Percentiles rank a stretch among this genome's conserved stretches.
Conservation (phyloP, 2,113 vertebrate species). For the Reinhardtius hippoglossoides region DNA sequence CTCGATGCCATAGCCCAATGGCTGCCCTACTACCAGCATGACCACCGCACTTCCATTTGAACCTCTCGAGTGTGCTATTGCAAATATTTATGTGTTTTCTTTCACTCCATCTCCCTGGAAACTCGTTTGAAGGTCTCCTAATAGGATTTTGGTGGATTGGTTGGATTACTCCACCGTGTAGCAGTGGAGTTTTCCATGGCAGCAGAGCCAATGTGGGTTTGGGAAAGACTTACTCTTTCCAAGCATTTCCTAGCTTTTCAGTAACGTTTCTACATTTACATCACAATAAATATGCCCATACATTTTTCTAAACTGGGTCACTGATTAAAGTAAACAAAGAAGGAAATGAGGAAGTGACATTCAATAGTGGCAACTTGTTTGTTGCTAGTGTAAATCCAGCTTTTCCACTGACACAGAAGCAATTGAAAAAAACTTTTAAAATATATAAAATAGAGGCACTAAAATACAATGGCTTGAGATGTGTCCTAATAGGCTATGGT, state of each 20-base stretch:
- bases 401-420: no score
- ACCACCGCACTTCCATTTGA: conserved; percentile 72
- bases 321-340: neutral
- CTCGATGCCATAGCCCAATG: conserved; percentile 42
- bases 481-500: no score
- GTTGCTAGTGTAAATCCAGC: no score
- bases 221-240: conserved; percentile 20
- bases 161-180: conserved; percentile 69
- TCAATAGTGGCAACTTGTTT: neutral
- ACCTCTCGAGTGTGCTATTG: conserved; percentile 66
- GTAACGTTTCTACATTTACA: neutral
- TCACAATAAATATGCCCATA: neutral
- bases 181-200: conserved; percentile 68
- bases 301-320: no score
- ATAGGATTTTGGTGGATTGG: conserved; percentile 68
- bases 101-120: conserved; percentile 68
- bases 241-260: conserved; percentile 13
- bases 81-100: conserved; percentile 73
- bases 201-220: conserved; percentile 45
- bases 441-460: no score
- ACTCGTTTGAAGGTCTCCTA: conserved; percentile 65
- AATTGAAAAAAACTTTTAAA: no score
- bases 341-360: neutral
- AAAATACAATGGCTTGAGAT: no score
- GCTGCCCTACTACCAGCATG: conserved; percentile 25